A percentile compares a stretch with the other conserved stretches of the same genome.
phyloP scores from a whole-genome alignment of 1,140 invertebrate species.

The Drosophila watanabei region DNA sequence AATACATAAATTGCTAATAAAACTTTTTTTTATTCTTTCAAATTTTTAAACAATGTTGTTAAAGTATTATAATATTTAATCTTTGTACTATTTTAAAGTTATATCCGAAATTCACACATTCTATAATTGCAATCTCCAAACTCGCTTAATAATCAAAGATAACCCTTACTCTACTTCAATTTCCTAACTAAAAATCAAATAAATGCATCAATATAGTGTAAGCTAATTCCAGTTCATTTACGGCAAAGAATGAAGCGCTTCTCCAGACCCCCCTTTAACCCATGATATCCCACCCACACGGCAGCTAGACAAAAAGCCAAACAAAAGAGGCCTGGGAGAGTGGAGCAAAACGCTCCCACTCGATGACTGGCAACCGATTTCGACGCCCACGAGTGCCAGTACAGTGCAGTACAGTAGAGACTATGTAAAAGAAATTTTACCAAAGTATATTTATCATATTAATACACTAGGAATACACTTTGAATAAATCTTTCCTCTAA shows the following conservation, averaged over 20 bases:
- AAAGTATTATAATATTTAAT: not conserved
- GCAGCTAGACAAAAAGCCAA: constrained; percentile 13
- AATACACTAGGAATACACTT: no score
- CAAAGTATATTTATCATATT: not conserved
- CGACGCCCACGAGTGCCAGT: constrained; percentile 30
- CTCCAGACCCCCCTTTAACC: not conserved
- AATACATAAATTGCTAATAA: no score
- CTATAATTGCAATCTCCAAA: no score
- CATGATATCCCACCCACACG: constrained; percentile 29
- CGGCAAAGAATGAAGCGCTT: constrained; percentile 2
- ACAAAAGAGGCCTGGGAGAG: constrained; percentile 5
- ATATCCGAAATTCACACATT: not conserved
- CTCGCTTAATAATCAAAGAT: not conserved
- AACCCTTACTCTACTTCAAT: not conserved
- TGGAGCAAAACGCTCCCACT: constrained; percentile 32
- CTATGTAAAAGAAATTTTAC: not conserved
- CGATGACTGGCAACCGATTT: constrained; percentile 33
- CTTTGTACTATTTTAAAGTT: not conserved
- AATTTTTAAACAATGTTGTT: no score
- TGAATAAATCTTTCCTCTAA: no score
- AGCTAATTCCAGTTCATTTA: constrained; percentile 21
- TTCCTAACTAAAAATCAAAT: not conserved
- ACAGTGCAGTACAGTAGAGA: not conserved
- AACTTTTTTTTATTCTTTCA: no score
- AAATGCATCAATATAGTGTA: not conserved